Evolutionary conservation across 2,888 invertebrate species (phyloP).

Genomic region (Rhogogaster chlorosoma): DNA sequence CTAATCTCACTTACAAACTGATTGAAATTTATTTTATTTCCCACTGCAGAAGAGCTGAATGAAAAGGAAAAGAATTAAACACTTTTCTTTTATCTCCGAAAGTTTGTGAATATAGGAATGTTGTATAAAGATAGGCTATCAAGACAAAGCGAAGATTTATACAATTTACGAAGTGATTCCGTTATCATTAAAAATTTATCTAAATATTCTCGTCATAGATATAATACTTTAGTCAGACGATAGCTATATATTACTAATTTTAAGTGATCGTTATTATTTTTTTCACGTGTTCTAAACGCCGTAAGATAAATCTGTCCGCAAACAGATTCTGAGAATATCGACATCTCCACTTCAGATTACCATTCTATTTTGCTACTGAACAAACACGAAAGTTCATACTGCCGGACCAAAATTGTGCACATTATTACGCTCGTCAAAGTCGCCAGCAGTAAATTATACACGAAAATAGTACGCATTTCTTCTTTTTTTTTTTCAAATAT

Average conservation of each 20-base stretch:
- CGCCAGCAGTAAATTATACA: not conserved
- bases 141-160: not conserved
- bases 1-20: too few species aligned
- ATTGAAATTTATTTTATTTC: not conserved
- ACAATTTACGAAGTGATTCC: not conserved
- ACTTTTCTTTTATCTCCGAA: not conserved
- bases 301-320: not conserved
- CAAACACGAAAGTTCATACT: not conserved
- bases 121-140: not conserved
- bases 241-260: not conserved
- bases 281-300: not conserved
- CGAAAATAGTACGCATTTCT: not conserved
- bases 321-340: not conserved
- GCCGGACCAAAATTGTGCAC: not conserved
- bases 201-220: not conserved
- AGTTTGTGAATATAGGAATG: not conserved
- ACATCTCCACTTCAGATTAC: not conserved
- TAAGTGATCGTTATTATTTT: not conserved
- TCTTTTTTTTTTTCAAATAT: not conserved
- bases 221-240: not conserved
- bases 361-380: not conserved
- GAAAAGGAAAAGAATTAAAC: not conserved
- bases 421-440: not conserved
- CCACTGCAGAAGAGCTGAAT: not conserved
- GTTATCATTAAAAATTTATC: not conserved